Evolutionary conservation across 2,797 vertebrate genomes (phyloP).

Genomic region (Sebastes nivosus): DNA sequence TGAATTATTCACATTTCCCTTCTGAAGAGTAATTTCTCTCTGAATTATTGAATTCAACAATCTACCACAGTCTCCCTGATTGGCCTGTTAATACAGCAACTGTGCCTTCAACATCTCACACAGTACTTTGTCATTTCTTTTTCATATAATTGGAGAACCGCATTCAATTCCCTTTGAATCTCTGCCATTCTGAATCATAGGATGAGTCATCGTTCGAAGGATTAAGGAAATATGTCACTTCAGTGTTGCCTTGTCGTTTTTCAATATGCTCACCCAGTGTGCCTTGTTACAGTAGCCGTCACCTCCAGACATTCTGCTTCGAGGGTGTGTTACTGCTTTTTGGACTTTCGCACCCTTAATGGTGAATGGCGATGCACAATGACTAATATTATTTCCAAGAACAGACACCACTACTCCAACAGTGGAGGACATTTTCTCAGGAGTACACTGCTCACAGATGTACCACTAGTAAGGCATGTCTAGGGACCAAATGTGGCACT

Average conservation of each 20-base stretch:
- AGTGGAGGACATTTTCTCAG: background rate
- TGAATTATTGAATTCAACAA: conserved; percentile 84
- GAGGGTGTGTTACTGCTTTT: background rate
- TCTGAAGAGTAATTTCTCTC: conserved; percentile 80
- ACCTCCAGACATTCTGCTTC: background rate
- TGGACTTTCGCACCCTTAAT: background rate
- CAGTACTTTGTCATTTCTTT: conserved; percentile 4
- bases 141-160: background rate
- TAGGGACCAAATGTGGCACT: background rate
- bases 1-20: conserved; percentile 84
- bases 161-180: conserved; percentile 24
- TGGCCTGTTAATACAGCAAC: conserved; percentile 65
- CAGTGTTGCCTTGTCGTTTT: background rate
- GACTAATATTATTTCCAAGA: conserved; percentile 2
- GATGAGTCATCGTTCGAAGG: conserved; percentile 40
- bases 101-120: conserved; percentile 40
- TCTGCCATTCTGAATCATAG: conserved; percentile 28
- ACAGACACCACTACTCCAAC: background rate
- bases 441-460: background rate
- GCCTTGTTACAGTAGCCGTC: background rate
- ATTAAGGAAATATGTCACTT: conserved; percentile 38
- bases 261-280: background rate
- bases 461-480: background rate
- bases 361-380: background rate
- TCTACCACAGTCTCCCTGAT: conserved; percentile 69